Evolutionary conservation across 2,797 vertebrate species (phyloP).

Genomic region (Silurus lanzhouensis): DNA sequence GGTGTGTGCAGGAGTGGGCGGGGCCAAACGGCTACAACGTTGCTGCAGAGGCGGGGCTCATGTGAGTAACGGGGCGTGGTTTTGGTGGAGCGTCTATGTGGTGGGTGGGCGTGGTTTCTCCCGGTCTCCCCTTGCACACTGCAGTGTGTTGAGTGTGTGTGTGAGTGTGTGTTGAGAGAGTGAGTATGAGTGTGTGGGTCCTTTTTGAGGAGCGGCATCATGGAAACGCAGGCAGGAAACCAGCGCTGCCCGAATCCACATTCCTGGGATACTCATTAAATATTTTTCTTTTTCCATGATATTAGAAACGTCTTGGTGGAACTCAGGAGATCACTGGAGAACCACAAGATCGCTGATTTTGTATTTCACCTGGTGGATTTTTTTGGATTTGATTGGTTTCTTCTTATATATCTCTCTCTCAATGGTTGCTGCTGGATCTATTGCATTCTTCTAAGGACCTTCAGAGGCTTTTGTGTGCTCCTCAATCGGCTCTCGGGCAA

Average conservation of each 20-base stretch:
- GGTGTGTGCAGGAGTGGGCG: not conserved
- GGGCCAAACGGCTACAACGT: not conserved
- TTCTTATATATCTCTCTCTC: no score
- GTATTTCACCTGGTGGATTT: not conserved
- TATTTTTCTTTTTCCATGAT: not conserved
- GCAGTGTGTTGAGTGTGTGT: not conserved
- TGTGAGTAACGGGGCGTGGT: not conserved
- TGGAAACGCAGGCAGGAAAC: constrained; percentile 25
- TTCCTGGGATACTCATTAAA: constrained; percentile 33
- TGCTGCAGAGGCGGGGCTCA: not conserved
- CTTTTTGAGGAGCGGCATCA: constrained; percentile 23
- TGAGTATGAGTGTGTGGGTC: no score
- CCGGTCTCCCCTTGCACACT: constrained; percentile 8
- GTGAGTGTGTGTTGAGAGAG: not conserved
- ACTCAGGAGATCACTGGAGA: not conserved
- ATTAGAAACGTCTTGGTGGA: not conserved
- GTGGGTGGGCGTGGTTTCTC: not conserved
- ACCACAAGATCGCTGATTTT: not conserved
- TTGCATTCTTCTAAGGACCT: not conserved
- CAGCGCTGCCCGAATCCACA: constrained; percentile 3
- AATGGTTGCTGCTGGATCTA: not conserved
- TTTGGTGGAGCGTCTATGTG: not conserved
- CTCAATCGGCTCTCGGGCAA: not conserved
- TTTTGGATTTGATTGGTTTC: not conserved
- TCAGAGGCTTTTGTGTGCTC: constrained; percentile 8